A percentile compares a stretch with the other conserved stretches of the same genome.
Evolutionary conservation across 2,888 invertebrate genomes (phyloP).

Genomic region (Protodeltote pygarga): DNA sequence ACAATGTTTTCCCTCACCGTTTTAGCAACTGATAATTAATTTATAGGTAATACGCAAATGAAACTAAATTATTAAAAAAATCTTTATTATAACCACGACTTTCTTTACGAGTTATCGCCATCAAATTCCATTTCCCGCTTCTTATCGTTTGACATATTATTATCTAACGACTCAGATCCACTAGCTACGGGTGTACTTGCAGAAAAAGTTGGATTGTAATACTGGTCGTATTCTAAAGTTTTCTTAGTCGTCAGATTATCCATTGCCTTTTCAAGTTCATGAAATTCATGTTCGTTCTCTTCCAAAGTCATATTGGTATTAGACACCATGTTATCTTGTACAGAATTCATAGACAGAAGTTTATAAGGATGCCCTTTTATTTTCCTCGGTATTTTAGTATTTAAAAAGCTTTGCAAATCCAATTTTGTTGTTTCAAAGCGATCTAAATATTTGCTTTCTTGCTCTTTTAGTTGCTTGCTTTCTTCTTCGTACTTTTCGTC

Average conservation of each 20-base stretch:
- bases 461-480: background rate
- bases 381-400: too few species aligned
- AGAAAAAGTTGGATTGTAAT: constrained; percentile 47
- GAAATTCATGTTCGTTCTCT: too few species aligned
- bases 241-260: constrained; percentile 35
- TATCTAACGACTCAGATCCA: constrained; percentile 44
- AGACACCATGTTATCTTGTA: too few species aligned
- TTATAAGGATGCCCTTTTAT: too few species aligned
- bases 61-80: constrained; percentile 1
- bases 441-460: background rate
- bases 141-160: constrained; percentile 16
- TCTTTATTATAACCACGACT: constrained; percentile 28
- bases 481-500: background rate
- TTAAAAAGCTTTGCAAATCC: background rate
- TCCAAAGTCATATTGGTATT: too few species aligned
- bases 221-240: constrained; percentile 52
- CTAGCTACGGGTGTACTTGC: constrained; percentile 46
- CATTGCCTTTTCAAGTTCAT: too few species aligned
- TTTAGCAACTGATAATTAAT: too few species aligned
- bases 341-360: too few species aligned
- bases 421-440: background rate
- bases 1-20: too few species aligned
- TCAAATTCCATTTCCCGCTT: constrained; percentile 31
- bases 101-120: background rate
- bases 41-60: too few species aligned